A percentile compares a stretch with the other conserved stretches of the same genome.
These are phyloP conservation scores for Arizona elegans DNA, from an alignment of 2,113 vertebrate genomes.

Conservation along the genomic window DNA sequence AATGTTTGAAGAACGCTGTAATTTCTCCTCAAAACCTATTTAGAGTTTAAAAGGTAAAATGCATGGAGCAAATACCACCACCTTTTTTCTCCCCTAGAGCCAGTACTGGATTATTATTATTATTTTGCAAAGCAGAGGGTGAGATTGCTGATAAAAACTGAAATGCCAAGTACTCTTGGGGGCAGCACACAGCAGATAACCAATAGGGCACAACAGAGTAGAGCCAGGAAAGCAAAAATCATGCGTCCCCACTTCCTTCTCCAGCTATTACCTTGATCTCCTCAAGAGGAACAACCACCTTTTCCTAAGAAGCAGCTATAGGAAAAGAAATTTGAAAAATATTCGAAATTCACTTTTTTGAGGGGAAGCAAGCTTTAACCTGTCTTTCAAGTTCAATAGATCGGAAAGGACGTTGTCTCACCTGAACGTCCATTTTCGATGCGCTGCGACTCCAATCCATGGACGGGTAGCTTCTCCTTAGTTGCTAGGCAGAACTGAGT, in stretches of 20 bases:
- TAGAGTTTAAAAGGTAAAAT: neutral
- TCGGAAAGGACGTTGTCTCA: no score
- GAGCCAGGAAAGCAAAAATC: neutral
- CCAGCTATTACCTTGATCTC: neutral
- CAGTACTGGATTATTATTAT: neutral
- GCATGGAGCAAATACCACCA: neutral
- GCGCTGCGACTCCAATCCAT: no score
- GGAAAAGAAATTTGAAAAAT: neutral
- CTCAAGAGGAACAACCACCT: neutral
- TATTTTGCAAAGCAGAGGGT: neutral
- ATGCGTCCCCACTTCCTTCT: neutral
- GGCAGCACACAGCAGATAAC: neutral
- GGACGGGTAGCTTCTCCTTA: no score
- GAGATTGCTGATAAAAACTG: neutral
- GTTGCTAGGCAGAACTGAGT: no score
- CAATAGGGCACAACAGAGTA: neutral
- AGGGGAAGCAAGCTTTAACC: neutral
- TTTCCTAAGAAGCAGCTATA: neutral
- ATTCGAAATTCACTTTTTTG: neutral
- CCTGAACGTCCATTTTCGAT: no score
- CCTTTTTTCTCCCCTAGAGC: neutral
- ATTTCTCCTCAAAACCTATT: neutral
- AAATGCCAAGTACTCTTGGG: neutral
- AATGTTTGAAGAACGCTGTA: neutral
- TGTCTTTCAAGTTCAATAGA: neutral